Conservation (phyloP, 2,888 invertebrate genomes). For the Drosophila peninsularis region DNA sequence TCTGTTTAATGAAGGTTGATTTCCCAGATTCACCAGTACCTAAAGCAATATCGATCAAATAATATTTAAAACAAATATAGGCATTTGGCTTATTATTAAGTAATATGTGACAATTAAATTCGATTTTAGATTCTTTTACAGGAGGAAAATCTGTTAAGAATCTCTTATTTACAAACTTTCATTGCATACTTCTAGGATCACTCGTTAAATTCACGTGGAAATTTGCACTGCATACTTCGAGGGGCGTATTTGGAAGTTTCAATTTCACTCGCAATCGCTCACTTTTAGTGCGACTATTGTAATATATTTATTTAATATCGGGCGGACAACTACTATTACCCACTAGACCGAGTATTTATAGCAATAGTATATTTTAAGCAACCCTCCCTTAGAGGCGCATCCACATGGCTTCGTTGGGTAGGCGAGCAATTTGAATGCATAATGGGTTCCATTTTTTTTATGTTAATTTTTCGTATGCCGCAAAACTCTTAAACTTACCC, state of each 20-base stretch:
- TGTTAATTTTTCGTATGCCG: neutral
- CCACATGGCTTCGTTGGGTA: slow-evolving; percentile 22
- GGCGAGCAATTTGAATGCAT: neutral
- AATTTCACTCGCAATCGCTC: neutral
- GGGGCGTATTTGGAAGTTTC: neutral
- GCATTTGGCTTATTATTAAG: neutral
- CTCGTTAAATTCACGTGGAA: neutral
- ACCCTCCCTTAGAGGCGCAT: slow-evolving; percentile 11
- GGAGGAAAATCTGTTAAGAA: no score
- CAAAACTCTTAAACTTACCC: slow-evolving; percentile 88
- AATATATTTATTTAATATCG: neutral
- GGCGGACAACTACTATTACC: no score
- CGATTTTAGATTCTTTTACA: no score
- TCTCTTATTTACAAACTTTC: no score
- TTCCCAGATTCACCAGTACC: slow-evolving; percentile 98
- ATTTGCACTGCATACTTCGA: neutral
- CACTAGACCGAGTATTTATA: neutral
- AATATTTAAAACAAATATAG: neutral
- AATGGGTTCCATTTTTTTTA: neutral
- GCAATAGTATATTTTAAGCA: slow-evolving; percentile 7
- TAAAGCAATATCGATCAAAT: slow-evolving; percentile 29
- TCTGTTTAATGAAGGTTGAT: slow-evolving; percentile 99
- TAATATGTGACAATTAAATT: no score
- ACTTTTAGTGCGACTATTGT: neutral
- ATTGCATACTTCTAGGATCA: neutral